Evolutionary conservation across 2,113 vertebrate genomes (phyloP).

Genomic region (Hippocampus comes): DNA sequence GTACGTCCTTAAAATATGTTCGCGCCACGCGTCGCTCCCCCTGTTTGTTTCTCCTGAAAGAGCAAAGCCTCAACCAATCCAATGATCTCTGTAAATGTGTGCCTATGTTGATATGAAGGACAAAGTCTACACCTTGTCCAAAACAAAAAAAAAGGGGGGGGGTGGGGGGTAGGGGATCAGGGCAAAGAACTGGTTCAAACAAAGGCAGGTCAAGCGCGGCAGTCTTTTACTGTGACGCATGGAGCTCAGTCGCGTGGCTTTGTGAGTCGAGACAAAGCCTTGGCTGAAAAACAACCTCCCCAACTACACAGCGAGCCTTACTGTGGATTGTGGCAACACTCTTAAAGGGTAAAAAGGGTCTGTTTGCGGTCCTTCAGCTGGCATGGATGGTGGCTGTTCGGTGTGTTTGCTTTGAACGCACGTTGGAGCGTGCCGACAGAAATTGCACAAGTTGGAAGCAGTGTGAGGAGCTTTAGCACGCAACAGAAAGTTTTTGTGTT

Average conservation of each 20-base stretch:
- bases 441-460: constrained; percentile 11
- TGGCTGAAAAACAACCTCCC: constrained; percentile 9
- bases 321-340: constrained; percentile 19
- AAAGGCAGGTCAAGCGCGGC: constrained; percentile 6
- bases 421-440: background rate
- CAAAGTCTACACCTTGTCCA: constrained; percentile 54
- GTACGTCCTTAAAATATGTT: constrained; percentile 1
- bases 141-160: background rate
- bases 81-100: constrained; percentile 55
- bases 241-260: constrained; percentile 57
- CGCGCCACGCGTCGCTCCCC: constrained; percentile 4
- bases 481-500: constrained; percentile 8
- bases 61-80: background rate
- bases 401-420: background rate
- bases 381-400: background rate
- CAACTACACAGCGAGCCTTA: constrained; percentile 36
- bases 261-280: constrained; percentile 41
- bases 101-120: constrained; percentile 49
- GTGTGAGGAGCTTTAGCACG: background rate
- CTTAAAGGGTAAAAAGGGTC: constrained; percentile 35
- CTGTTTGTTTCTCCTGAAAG: constrained; percentile 5
- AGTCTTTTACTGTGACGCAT: constrained; percentile 29
- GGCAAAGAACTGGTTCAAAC: constrained; percentile 57
- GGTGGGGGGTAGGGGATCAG: constrained; percentile 40
- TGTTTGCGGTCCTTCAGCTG: background rate